These are phyloP conservation scores for Phocoena sinus DNA, from an alignment of 2,113 vertebrate species.

Conservation along the genomic window DNA sequence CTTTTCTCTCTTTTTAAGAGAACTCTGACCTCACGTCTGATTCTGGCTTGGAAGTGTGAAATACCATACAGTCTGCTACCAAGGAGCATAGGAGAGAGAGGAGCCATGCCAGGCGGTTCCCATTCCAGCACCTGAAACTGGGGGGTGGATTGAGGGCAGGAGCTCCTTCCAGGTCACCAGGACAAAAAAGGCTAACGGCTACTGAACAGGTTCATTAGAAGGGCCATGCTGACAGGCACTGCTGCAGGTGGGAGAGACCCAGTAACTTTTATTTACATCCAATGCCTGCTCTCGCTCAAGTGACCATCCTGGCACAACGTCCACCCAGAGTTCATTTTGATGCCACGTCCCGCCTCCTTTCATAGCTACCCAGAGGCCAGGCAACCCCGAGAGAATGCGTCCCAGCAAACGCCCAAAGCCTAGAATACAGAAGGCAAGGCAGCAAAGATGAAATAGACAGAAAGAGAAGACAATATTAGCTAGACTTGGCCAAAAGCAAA, in stretches of 20 bases:
- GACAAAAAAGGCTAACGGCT: neutral
- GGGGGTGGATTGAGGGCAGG: neutral
- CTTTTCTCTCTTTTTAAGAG: neutral
- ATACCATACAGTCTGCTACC: neutral
- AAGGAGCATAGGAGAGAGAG: neutral
- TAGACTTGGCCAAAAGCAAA: constrained; percentile 43
- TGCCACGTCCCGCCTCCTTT: neutral
- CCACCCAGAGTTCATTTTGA: neutral
- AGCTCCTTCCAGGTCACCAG: neutral
- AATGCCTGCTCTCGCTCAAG: neutral
- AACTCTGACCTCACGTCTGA: neutral
- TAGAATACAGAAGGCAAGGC: constrained; percentile 14
- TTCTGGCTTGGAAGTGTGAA: neutral
- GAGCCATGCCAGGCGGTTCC: neutral
- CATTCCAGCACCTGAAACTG: neutral
- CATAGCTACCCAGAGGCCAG: neutral
- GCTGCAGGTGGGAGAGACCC: no score
- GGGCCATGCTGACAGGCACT: neutral
- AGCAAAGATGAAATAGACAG: neutral
- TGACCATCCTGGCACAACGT: neutral
- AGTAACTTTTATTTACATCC: neutral
- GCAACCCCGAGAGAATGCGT: neutral
- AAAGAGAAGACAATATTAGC: neutral
- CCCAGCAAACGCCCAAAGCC: neutral
- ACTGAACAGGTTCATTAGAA: neutral